Evolutionary conservation across 2,888 invertebrate species (phyloP).

Genomic region (Synergus laeviventris): DNA sequence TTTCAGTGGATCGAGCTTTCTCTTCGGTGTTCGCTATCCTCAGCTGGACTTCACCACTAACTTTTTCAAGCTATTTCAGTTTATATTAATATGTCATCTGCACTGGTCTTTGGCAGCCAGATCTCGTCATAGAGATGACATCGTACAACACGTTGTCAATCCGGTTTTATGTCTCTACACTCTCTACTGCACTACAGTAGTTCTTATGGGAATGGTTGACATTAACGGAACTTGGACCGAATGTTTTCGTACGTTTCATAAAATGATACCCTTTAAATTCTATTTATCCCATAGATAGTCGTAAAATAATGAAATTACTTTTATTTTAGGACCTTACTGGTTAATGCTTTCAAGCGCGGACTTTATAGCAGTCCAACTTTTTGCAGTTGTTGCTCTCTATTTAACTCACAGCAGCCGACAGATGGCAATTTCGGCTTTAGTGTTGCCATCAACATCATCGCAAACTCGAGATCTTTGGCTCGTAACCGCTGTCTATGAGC

Average conservation of each 20-base stretch:
- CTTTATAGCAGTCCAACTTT: slow-evolving; percentile 76
- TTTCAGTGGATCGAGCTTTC: slow-evolving; percentile 76
- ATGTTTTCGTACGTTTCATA: slow-evolving; percentile 75
- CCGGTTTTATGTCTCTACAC: slow-evolving; percentile 75
- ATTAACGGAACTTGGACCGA: slow-evolving; percentile 76
- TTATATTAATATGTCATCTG: slow-evolving; percentile 77
- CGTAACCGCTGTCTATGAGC: slow-evolving; percentile 76
- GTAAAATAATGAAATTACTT: slow-evolving; percentile 32
- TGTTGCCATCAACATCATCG: slow-evolving; percentile 67
- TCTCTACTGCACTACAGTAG: slow-evolving; percentile 76
- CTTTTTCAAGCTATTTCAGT: slow-evolving; percentile 77
- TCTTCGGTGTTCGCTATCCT: slow-evolving; percentile 73
- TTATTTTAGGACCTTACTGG: slow-evolving; percentile 77
- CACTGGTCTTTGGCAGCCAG: slow-evolving; percentile 77
- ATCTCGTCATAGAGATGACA: slow-evolving; percentile 75
- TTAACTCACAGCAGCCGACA: slow-evolving; percentile 71
- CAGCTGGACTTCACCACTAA: slow-evolving; percentile 77
- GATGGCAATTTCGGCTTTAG: slow-evolving; percentile 61
- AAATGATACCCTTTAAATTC: background rate
- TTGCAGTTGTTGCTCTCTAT: slow-evolving; percentile 76
- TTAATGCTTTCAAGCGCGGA: slow-evolving; percentile 77
- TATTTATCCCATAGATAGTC: background rate
- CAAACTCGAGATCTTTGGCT: slow-evolving; percentile 78
- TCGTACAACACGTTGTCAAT: slow-evolving; percentile 73
- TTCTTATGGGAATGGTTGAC: slow-evolving; percentile 76